Percentiles rank a stretch among this genome's conserved stretches.
phyloP scores from a whole-genome alignment of 2,888 invertebrate genomes.

The Nasonia oneida region DNA sequence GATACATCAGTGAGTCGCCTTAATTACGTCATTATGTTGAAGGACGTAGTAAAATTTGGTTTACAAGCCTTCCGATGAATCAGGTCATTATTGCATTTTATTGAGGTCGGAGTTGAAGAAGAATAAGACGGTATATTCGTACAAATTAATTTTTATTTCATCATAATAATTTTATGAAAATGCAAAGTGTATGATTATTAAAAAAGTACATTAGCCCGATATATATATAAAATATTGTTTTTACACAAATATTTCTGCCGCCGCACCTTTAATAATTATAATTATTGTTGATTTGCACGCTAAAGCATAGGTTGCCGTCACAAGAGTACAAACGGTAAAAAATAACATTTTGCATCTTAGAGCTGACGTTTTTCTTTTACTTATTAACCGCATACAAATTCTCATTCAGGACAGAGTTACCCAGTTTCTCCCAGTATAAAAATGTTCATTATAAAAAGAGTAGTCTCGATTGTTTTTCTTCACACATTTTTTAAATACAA shows the following conservation, averaged over 20 bases:
- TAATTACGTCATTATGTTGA: too few species aligned
- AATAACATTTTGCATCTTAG: constrained; percentile 66
- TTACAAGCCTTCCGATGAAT: too few species aligned
- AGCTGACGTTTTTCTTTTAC: constrained; percentile 29
- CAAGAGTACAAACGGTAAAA: constrained; percentile 59
- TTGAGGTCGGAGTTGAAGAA: not conserved
- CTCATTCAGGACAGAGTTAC: constrained; percentile 35
- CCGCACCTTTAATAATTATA: constrained; percentile 66
- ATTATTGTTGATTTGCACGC: constrained; percentile 57
- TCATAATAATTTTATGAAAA: constrained; percentile 76
- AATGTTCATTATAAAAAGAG: constrained; percentile 42
- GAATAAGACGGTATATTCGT: constrained; percentile 63
- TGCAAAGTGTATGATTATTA: constrained; percentile 75
- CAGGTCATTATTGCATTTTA: not conserved
- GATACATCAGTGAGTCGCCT: too few species aligned
- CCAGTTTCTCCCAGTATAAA: constrained; percentile 47
- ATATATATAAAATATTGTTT: constrained; percentile 76
- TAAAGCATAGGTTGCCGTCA: constrained; percentile 56
- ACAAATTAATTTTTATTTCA: constrained; percentile 75
- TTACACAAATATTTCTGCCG: constrained; percentile 75
- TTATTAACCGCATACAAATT: constrained; percentile 37
- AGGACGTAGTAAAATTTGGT: too few species aligned
- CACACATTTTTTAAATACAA: constrained; percentile 48
- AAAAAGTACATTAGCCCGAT: constrained; percentile 79
- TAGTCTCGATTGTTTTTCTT: constrained; percentile 51